phyloP scores from a whole-genome alignment of 2,113 vertebrate genomes.

The Pedionomus torquatus region DNA sequence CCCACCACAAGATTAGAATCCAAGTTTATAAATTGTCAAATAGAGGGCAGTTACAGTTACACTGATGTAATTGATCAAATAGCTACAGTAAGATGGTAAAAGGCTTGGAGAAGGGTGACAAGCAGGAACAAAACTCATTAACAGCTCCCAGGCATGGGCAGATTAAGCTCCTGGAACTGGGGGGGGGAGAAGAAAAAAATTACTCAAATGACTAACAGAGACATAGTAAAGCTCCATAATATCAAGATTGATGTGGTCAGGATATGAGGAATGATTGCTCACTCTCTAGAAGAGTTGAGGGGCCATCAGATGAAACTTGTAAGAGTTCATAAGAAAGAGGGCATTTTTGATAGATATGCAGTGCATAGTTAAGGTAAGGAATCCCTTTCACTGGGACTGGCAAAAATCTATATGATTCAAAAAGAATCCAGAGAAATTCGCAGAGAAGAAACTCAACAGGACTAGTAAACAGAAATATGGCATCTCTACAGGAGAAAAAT shows the following conservation, averaged over 20 bases:
- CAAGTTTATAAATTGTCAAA: neutral
- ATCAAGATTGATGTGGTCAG: neutral
- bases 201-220: neutral
- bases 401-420: neutral
- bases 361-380: neutral
- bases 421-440: neutral
- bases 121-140: neutral
- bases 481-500: neutral
- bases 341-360: neutral
- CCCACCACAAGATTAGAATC: neutral
- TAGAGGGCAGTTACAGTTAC: neutral
- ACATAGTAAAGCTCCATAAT: neutral
- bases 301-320: neutral
- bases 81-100: neutral
- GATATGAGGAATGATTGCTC: neutral
- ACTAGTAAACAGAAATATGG: neutral
- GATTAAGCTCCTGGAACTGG: neutral
- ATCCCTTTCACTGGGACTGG: neutral
- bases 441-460: neutral
- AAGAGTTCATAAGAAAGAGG: neutral
- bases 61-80: neutral
- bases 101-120: neutral
- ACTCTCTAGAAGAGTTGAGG: neutral
- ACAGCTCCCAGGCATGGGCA: neutral
- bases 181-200: neutral